Percentiles rank a stretch among this genome's conserved stretches.
These are phyloP conservation scores for Trachelipus rathkii DNA, from an alignment of 1,140 invertebrate genomes.

Conservation along the genomic window DNA sequence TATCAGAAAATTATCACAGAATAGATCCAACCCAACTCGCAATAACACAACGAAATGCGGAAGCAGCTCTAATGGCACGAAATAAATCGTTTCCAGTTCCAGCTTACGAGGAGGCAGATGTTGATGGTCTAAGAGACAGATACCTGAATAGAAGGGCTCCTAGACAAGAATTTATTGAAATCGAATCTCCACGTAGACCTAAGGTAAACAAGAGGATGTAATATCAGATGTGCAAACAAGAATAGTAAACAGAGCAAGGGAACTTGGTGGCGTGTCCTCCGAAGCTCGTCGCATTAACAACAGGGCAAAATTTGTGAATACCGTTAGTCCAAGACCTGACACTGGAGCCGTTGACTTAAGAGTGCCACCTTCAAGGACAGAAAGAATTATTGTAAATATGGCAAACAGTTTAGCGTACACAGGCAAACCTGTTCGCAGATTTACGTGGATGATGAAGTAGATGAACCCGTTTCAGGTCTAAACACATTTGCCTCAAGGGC, in stretches of 20 bases:
- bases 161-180: neutral
- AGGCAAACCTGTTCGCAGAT: conserved; percentile 33
- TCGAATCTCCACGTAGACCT: conserved; percentile 20
- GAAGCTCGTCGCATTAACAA: conserved; percentile 38
- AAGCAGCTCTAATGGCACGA: neutral
- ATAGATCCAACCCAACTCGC: neutral
- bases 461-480: conserved; percentile 28
- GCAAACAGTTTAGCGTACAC: conserved; percentile 37
- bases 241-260: conserved; percentile 37
- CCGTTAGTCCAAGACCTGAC: conserved; percentile 35
- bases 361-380: conserved; percentile 33
- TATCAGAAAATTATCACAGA: neutral
- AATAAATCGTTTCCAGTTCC: neutral
- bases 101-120: conserved; percentile 27
- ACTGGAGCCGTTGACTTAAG: conserved; percentile 35
- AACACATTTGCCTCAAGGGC: conserved; percentile 34
- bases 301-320: conserved; percentile 39
- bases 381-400: conserved; percentile 44
- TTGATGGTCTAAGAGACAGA: conserved; percentile 18
- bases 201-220: conserved; percentile 16
- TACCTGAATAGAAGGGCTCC: conserved; percentile 13
- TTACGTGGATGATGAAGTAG: conserved; percentile 37
- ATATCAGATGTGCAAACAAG: conserved; percentile 38
- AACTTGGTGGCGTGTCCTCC: conserved; percentile 27
- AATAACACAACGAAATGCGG: neutral